Percentiles rank a stretch among this genome's conserved stretches.
Conservation (phyloP, 2,113 vertebrate species). For the Psephotus haematonotus region DNA sequence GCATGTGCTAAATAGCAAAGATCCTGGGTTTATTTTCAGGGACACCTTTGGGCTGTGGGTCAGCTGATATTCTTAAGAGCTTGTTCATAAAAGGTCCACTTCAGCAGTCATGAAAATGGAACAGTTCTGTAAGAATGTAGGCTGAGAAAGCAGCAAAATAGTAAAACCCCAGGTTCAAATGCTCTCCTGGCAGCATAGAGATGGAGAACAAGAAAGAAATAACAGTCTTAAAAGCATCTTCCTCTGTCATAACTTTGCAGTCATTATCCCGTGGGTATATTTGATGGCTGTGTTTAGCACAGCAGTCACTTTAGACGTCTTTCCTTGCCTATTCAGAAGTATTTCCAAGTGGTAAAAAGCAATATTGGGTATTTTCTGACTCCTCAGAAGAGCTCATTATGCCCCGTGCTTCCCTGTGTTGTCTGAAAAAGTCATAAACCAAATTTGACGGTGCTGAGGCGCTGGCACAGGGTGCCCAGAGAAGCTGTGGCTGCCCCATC, state of each 20-base stretch:
- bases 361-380: neutral
- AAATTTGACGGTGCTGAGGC: neutral
- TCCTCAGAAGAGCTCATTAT: neutral
- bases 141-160: neutral
- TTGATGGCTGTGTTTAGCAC: neutral
- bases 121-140: neutral
- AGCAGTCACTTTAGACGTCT: neutral
- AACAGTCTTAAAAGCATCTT: neutral
- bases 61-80: neutral
- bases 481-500: neutral
- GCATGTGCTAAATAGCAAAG: neutral
- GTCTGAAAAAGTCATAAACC: neutral
- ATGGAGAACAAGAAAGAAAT: neutral
- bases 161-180: neutral
- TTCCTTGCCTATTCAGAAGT: neutral
- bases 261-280: neutral
- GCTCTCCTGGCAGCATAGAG: neutral
- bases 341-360: neutral
- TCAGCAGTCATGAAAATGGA: neutral
- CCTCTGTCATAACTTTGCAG: neutral
- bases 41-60: neutral
- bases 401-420: rapidly evolving
- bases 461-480: neutral
- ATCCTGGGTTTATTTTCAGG: neutral
- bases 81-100: neutral